A percentile compares a stretch with the other conserved stretches of the same genome.
These are phyloP conservation scores for Chauna torquata DNA, from an alignment of 2,113 vertebrate species.

Conservation along the genomic window DNA sequence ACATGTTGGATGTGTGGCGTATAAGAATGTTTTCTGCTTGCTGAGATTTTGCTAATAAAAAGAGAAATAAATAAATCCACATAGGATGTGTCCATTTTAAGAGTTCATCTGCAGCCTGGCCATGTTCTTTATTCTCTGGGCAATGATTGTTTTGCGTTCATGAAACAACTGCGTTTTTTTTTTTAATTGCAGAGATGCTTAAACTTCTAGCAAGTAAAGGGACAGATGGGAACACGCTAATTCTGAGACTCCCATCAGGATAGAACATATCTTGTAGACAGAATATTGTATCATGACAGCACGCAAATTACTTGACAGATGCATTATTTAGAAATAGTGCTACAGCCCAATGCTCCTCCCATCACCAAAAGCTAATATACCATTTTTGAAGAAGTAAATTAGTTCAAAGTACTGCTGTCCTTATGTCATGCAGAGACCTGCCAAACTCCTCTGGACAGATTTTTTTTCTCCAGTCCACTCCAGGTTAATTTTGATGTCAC, in stretches of 20 bases:
- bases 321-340: not conserved
- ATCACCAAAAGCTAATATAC: not conserved
- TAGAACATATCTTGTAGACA: not conserved
- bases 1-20: constrained; percentile 7
- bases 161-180: not conserved
- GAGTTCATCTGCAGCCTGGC: not conserved
- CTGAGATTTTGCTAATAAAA: not conserved
- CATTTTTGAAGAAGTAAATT: not conserved
- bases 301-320: not conserved
- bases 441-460: not conserved
- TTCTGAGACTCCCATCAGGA: not conserved
- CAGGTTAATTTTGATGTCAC: not conserved
- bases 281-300: not conserved
- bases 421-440: not conserved
- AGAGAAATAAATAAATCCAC: not conserved
- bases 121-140: not conserved
- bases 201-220: not conserved
- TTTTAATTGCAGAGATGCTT: not conserved
- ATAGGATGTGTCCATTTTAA: not conserved
- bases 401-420: not conserved
- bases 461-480: not conserved
- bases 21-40: not conserved
- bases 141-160: not conserved
- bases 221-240: not conserved
- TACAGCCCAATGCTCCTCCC: not conserved